phyloP scores from a whole-genome alignment of 1,140 invertebrate genomes.

The Andricus grossulariae region DNA sequence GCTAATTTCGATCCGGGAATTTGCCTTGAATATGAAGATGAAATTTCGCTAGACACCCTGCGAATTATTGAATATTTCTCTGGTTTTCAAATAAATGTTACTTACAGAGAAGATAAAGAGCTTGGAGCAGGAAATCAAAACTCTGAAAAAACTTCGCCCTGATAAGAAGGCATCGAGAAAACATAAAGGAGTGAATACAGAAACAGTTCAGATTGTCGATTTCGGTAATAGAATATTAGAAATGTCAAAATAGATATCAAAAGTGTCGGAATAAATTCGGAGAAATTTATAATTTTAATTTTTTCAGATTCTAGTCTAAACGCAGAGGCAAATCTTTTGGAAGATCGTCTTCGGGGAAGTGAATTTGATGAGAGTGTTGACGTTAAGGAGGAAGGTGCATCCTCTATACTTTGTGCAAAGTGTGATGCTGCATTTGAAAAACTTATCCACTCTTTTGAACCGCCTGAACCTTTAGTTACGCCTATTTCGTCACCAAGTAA shows the following conservation, averaged over 20 bases:
- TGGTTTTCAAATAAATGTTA: neutral
- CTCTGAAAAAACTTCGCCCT: neutral
- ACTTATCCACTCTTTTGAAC: neutral
- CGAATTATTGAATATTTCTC: too few species aligned
- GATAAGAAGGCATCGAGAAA: neutral
- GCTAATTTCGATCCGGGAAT: too few species aligned
- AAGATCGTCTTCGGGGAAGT: neutral
- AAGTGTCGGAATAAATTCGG: neutral
- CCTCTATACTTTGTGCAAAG: neutral
- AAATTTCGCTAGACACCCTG: too few species aligned
- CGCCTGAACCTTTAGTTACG: neutral
- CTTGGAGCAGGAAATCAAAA: neutral
- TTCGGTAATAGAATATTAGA: neutral
- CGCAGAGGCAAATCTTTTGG: neutral
- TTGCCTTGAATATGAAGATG: too few species aligned
- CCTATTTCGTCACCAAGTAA: neutral
- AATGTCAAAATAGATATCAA: neutral
- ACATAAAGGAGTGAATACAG: neutral
- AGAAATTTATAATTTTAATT: neutral
- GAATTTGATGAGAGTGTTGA: neutral
- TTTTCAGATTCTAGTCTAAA: neutral
- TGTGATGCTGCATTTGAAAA: neutral
- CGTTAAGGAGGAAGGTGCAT: neutral
- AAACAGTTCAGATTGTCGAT: neutral
- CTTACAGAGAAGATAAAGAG: constrained; percentile 4